Conservation (phyloP, 2,113 vertebrate species). For the Vulpes vulpes region DNA sequence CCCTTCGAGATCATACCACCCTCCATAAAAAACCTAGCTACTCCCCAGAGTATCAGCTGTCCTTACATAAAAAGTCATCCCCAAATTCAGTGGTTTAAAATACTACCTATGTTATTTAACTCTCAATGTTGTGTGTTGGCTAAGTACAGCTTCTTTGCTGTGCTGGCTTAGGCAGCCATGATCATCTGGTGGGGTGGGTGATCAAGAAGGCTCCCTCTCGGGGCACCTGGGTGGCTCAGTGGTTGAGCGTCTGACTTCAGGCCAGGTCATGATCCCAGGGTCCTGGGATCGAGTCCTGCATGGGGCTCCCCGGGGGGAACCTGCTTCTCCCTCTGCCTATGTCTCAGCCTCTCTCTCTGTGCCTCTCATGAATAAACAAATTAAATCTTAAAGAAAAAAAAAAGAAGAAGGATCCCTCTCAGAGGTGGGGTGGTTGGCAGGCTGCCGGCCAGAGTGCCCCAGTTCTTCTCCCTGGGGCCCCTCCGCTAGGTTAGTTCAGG, state of each 20-base stretch:
- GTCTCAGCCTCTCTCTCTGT: too few relatives aligned
- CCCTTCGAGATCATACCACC: not conserved
- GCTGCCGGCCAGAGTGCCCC: not conserved
- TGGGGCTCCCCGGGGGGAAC: too few relatives aligned
- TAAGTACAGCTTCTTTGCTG: not conserved
- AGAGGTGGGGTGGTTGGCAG: not conserved
- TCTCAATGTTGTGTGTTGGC: not conserved
- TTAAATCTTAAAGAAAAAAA: too few relatives aligned
- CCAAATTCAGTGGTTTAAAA: conserved; percentile 22
- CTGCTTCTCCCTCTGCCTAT: too few relatives aligned
- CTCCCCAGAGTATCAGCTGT: not conserved
- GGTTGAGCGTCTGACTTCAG: too few relatives aligned
- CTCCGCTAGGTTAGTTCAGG: not conserved
- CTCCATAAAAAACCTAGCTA: conserved; percentile 34
- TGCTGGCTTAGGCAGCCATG: not conserved
- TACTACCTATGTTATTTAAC: not conserved
- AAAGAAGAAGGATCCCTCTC: not conserved
- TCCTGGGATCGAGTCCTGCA: too few relatives aligned
- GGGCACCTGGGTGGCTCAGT: too few relatives aligned
- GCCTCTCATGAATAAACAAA: too few relatives aligned
- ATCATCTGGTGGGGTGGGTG: not conserved
- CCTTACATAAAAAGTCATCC: conserved; percentile 11
- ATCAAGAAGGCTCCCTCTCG: not conserved
- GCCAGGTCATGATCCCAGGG: too few relatives aligned
- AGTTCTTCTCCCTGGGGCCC: not conserved